These are phyloP conservation scores for Neomonachus schauinslandi DNA, from an alignment of 2,113 vertebrate species.

Conservation along the genomic window DNA sequence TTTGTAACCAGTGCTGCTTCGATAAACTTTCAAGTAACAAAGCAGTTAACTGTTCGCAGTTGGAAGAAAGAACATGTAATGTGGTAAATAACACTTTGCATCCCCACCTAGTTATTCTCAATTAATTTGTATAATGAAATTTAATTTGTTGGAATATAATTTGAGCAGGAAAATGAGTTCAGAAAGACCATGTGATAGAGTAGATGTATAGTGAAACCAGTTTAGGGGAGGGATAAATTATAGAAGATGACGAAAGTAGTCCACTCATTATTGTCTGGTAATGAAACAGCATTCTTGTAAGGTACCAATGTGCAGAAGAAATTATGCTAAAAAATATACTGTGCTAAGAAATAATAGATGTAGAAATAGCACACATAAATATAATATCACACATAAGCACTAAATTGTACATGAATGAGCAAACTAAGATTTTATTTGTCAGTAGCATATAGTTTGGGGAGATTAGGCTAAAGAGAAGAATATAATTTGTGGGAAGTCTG, in stretches of 20 bases:
- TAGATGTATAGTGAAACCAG: neutral
- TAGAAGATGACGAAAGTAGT: neutral
- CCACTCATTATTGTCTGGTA: neutral
- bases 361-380: neutral
- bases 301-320: neutral
- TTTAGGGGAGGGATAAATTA: neutral
- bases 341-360: neutral
- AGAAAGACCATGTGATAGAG: neutral
- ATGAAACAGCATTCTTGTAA: neutral
- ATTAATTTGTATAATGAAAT: neutral
- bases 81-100: neutral
- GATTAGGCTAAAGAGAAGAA: neutral
- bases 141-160: slow-evolving; percentile 18
- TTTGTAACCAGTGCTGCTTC: neutral
- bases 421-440: neutral
- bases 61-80: neutral
- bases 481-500: neutral
- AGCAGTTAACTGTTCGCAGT: neutral
- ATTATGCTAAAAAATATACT: neutral
- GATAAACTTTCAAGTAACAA: neutral
- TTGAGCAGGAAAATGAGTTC: neutral
- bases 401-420: neutral
- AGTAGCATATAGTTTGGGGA: neutral
- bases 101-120: neutral
- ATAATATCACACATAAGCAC: neutral